A percentile compares a stretch with the other conserved stretches of the same genome.
These are phyloP conservation scores for Magallana ariakensis DNA, from an alignment of 1,140 invertebrate species.

Conservation along the genomic window DNA sequence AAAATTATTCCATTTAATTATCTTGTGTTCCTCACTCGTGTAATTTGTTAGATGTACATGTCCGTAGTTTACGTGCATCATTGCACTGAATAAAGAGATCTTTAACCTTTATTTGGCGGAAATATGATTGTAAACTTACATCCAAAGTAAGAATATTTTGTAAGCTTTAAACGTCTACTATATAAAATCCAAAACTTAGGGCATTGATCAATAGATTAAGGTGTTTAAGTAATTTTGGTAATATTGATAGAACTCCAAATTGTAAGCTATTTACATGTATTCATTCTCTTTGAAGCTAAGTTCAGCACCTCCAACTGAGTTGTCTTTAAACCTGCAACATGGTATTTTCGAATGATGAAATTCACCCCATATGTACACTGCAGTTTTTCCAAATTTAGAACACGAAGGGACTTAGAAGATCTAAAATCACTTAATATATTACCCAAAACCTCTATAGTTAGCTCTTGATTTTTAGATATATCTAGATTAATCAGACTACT, in stretches of 20 bases:
- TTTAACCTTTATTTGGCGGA: not conserved
- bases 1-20: no score
- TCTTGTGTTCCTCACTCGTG: no score
- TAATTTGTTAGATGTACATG: no score
- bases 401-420: not conserved
- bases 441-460: not conserved
- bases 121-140: not conserved
- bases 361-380: constrained; percentile 14
- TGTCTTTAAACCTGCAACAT: not conserved
- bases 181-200: constrained; percentile 4
- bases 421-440: not conserved
- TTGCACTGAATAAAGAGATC: not conserved
- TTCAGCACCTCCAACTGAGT: not conserved
- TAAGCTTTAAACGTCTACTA: not conserved
- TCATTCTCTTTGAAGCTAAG: not conserved
- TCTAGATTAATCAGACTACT: not conserved
- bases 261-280: not conserved
- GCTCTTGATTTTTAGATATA: constrained; percentile 3
- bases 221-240: constrained; percentile 6
- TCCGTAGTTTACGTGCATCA: not conserved
- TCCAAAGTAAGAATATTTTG: not conserved
- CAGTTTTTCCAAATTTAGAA: constrained; percentile 9
- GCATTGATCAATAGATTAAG: not conserved
- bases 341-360: not conserved
- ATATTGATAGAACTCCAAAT: constrained; percentile 5